These are phyloP conservation scores for Caradrina kadenii DNA, from an alignment of 2,888 invertebrate genomes.

Conservation along the genomic window DNA sequence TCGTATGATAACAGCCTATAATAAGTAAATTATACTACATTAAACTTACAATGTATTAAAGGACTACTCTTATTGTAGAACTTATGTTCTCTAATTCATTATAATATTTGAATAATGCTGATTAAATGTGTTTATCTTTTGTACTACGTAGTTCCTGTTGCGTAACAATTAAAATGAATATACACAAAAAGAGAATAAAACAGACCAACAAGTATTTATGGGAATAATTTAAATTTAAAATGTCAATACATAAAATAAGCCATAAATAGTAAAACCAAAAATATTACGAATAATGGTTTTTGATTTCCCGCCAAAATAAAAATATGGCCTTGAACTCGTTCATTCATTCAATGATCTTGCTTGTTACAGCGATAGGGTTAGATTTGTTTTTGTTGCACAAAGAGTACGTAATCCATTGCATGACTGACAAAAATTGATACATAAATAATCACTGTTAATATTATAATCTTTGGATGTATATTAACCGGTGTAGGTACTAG, in stretches of 20 bases:
- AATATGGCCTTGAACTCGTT: constrained; percentile 37
- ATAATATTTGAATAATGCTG: neutral
- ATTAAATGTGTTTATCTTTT: neutral
- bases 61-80: neutral
- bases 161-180: neutral
- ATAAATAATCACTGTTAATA: too few relatives aligned
- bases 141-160: neutral
- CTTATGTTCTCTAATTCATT: neutral
- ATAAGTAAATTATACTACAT: constrained; percentile 24
- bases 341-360: constrained; percentile 12
- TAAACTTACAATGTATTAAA: constrained; percentile 21
- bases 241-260: too few relatives aligned
- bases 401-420: neutral
- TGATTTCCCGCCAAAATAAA: constrained; percentile 41
- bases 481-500: too few relatives aligned
- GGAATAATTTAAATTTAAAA: too few relatives aligned
- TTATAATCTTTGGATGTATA: too few relatives aligned
- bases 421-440: neutral
- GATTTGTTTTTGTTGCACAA: neutral
- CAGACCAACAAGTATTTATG: neutral
- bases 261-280: neutral
- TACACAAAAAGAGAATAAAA: neutral
- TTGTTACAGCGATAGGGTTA: constrained; percentile 25
- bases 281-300: neutral
- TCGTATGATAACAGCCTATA: constrained; percentile 48